Evolutionary conservation across 2,888 invertebrate species (phyloP).

Genomic region (Mesorhabditis sp.): DNA sequence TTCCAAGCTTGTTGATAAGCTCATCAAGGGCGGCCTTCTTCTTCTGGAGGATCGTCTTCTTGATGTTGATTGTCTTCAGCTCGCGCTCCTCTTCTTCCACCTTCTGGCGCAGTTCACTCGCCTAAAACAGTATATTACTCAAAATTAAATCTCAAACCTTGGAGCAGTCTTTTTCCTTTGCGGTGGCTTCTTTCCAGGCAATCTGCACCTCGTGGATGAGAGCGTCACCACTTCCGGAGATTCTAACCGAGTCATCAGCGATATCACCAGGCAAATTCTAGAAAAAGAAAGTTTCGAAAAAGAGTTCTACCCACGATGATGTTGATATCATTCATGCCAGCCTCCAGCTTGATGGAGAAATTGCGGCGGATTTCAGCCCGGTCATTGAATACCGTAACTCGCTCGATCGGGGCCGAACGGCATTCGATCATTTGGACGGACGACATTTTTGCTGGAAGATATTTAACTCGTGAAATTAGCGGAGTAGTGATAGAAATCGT

Average conservation of each 20-base stretch:
- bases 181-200: slow-evolving; percentile 22
- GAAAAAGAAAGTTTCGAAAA: slow-evolving; percentile 8
- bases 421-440: slow-evolving; percentile 17
- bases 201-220: slow-evolving; percentile 44
- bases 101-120: background rate
- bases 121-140: background rate
- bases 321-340: slow-evolving; percentile 38
- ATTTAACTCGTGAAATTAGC: background rate
- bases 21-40: slow-evolving; percentile 5
- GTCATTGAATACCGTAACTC: slow-evolving; percentile 45
- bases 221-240: slow-evolving; percentile 41
- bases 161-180: background rate
- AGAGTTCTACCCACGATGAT: slow-evolving; percentile 21
- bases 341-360: slow-evolving; percentile 23
- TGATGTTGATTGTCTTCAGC: slow-evolving; percentile 13
- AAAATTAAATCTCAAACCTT: background rate
- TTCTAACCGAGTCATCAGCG: slow-evolving; percentile 38
- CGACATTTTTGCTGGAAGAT: slow-evolving; percentile 12
- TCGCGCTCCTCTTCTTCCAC: slow-evolving; percentile 12
- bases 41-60: slow-evolving; percentile 18
- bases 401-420: slow-evolving; percentile 20
- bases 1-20: slow-evolving; percentile 4
- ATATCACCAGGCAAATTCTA: slow-evolving; percentile 34
- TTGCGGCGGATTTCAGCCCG: slow-evolving; percentile 44
- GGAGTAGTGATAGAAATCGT: no score